Evolutionary conservation across 2,888 invertebrate genomes (phyloP).

Genomic region (Tuberolachnus salignus): DNA sequence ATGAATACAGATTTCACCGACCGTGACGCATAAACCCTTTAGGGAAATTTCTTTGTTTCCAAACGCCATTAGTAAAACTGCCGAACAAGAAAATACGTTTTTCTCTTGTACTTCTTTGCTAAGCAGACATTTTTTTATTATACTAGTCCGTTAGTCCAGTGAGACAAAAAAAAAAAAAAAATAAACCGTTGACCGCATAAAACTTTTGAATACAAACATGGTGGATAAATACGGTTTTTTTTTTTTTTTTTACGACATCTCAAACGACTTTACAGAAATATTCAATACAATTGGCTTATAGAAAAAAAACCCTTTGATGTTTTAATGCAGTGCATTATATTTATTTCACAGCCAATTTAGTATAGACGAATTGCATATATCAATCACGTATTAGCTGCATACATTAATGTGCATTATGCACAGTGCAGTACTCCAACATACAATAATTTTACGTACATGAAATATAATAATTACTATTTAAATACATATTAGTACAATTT

Average conservation of each 20-base stretch:
- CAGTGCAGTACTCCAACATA: not conserved
- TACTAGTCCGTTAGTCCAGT: constrained; percentile 31
- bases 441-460: not conserved
- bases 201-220: constrained; percentile 50
- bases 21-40: constrained; percentile 50
- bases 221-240: constrained; percentile 41
- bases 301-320: constrained; percentile 27
- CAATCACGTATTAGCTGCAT: not conserved
- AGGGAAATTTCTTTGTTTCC: constrained; percentile 56
- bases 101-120: constrained; percentile 26
- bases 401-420: too few relatives aligned
- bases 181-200: constrained; percentile 34
- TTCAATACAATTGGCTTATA: constrained; percentile 42
- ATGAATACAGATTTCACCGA: constrained; percentile 43
- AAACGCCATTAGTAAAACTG: constrained; percentile 53
- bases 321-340: constrained; percentile 36
- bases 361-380: not conserved
- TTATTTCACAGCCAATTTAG: constrained; percentile 21
- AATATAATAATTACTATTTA: not conserved
- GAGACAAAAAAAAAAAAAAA: constrained; percentile 35
- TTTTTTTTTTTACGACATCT: constrained; percentile 18
- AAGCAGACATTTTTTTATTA: constrained; percentile 49
- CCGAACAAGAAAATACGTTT: constrained; percentile 53
- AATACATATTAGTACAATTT: not conserved
- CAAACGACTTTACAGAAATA: constrained; percentile 39